Evolutionary conservation across 2,888 invertebrate genomes (phyloP), one percentile per base, ranked within the genome.

Genomic region (Pristionchus entomophagus): DNA sequence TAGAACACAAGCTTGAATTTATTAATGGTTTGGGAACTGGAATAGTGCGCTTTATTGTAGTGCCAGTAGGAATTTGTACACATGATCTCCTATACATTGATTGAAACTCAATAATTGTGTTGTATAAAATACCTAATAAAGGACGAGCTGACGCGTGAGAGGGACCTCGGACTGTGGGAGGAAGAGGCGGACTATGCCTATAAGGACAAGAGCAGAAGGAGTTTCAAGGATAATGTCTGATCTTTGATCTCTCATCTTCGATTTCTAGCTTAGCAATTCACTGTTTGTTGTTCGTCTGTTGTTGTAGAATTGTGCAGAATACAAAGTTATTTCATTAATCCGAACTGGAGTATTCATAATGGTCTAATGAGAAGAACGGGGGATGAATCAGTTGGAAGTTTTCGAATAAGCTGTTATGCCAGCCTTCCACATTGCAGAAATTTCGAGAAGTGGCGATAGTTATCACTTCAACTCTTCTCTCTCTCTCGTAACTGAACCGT

Each of bases 121-220:
- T n/a, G n/a, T n/a, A n/a, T n/a, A n/a, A n/a, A n/a, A n/a, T n/a
- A n/a, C n/a, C n/a, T n/a, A n/a, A n/a, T n/a, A 29, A 62, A 90
- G 89, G 93, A 93, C 85, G 93, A 93, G 87, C 86, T 93, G 62
- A 87, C 87, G n/a, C 87, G 89, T 8, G 93, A 93, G 87, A 88
- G 93, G 10, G 86, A 91, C 29, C 88, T 93, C 77, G 93, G 93
- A 65, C 86, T 93, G 41, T 93, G 93, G 93, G 91, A 93, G 19
- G 91, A 92, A 82, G 88, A 91, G 78, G 93, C 93, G 10, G 93
- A 93, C 89, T 93, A 92, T 84, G 91, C 89, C 69, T 93, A 90
- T 89, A 93, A 93, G 83, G 93, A 93, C 89, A 93, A 93, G 86
- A 89, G 89, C 49, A 88, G 93, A 80, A 85, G 92, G 69, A 91